Base-by-base conservation (phyloP, 2,113 vertebrate genomes). In the Micromys minutus region DNA sequence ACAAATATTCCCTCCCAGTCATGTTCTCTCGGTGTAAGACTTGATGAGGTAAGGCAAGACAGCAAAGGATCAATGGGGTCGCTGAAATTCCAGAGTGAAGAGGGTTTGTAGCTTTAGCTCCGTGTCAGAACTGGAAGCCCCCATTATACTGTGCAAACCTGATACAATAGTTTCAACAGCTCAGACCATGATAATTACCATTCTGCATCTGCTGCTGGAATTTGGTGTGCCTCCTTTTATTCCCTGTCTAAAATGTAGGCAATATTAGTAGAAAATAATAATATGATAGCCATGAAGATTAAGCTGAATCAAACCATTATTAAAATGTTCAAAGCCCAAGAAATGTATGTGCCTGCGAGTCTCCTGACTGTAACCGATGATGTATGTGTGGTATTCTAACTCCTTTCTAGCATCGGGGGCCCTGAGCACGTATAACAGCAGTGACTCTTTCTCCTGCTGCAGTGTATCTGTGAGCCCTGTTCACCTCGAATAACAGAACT, bases 121-220 rank as follows among this genome's bases (percentile, higher is more conserved):
- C 67, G 45, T 90, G 31, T 92, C 59, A 89, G 92, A 96, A 94
- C 86, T 77, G 86, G 92, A 87, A 96, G 26, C 29, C 61, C 39
- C 4, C 5, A 7, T 80, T 61, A 52, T 15, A 42, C 21, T 47
- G 65, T 63, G n/a, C n/a, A 42, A 47, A 50, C 59, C 79, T 39
- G 63, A 22, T 74, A 39, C 72, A 42, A 45, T 50, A 57, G 76
- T 45, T 74, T 71, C 52, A 90, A 65, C 3, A 45, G 63, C 75
- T 74, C 91, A 22, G 87, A 71, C 61, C 67, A 96, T n/a, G 42
- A 89, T 81, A 93, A 59, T 93, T 39, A 36, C 59, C 24, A 5
- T 50, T 84, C 84, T 7, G 55, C 65, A 39, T 86, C 87, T 63
- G 52, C 26, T 42, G 34, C 57, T 36, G 34, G 8, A 86, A 39